A percentile compares a stretch with the other conserved stretches of the same genome.
These are phyloP conservation scores for Callipepla californica DNA, from an alignment of 2,113 vertebrate genomes.

Conservation along the genomic window DNA sequence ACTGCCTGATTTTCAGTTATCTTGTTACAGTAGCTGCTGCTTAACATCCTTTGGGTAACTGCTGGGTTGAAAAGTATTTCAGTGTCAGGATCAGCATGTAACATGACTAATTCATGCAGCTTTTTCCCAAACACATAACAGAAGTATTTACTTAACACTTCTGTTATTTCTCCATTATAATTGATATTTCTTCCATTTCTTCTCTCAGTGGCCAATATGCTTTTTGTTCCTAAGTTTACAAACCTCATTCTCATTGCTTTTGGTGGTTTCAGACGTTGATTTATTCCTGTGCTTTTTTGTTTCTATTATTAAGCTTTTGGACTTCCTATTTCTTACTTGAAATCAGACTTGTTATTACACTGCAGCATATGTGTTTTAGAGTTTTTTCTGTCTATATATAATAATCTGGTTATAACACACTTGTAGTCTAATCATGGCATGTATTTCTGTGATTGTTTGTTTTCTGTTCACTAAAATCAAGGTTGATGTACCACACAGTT, in stretches of 20 bases:
- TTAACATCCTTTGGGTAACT: constrained; percentile 31
- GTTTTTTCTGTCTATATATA: not conserved
- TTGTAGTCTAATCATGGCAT: not conserved
- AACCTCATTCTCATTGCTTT: not conserved
- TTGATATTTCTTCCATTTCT: not conserved
- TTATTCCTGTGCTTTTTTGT: not conserved
- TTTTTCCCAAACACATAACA: not conserved
- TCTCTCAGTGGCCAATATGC: not conserved
- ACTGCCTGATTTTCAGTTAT: constrained; percentile 1
- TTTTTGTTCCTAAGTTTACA: not conserved
- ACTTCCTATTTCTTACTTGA: not conserved
- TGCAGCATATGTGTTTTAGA: not conserved
- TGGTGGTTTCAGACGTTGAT: not conserved
- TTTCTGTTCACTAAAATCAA: not conserved
- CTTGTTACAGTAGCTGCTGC: constrained; percentile 24
- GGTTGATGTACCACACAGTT: not conserved
- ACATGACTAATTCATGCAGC: not conserved
- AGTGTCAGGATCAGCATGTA: not conserved
- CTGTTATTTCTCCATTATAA: not conserved
- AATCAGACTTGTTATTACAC: not conserved
- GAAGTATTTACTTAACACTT: constrained; percentile 1
- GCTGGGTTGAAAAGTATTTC: not conserved
- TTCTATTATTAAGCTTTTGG: not conserved
- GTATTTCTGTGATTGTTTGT: not conserved
- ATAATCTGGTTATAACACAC: not conserved